Conservation (phyloP, 2,113 vertebrate species). For the Mastomys natalensis region DNA sequence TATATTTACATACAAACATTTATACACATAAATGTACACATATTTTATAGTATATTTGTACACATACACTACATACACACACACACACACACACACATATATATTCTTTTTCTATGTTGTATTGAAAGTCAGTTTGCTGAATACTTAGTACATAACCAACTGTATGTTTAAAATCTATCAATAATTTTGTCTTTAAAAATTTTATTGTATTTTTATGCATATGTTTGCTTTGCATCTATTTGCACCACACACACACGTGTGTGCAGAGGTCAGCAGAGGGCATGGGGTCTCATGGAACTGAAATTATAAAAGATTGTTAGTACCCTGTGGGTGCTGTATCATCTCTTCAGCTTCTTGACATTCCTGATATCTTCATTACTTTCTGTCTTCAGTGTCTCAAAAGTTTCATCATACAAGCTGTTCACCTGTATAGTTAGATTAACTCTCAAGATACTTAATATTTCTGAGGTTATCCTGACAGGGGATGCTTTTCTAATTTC, state of each 20-base stretch:
- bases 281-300: not conserved
- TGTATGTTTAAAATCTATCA: not conserved
- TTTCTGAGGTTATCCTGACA: not conserved
- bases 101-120: not conserved
- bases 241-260: too few species aligned
- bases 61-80: not conserved
- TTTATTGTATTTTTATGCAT: not conserved
- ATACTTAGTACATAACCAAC: not conserved
- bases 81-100: not conserved
- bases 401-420: not conserved
- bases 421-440: not conserved
- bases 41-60: not conserved
- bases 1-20: not conserved
- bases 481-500: not conserved
- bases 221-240: not conserved
- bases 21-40: not conserved
- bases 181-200: not conserved
- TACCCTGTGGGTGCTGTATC: not conserved
- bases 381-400: not conserved
- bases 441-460: not conserved
- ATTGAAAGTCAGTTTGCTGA: not conserved
- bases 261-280: not conserved
- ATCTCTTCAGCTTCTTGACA: not conserved
- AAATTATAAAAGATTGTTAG: not conserved
- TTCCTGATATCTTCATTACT: not conserved